Evolutionary conservation across 2,113 vertebrate species (phyloP).

Genomic region (Catagonus wagneri): DNA sequence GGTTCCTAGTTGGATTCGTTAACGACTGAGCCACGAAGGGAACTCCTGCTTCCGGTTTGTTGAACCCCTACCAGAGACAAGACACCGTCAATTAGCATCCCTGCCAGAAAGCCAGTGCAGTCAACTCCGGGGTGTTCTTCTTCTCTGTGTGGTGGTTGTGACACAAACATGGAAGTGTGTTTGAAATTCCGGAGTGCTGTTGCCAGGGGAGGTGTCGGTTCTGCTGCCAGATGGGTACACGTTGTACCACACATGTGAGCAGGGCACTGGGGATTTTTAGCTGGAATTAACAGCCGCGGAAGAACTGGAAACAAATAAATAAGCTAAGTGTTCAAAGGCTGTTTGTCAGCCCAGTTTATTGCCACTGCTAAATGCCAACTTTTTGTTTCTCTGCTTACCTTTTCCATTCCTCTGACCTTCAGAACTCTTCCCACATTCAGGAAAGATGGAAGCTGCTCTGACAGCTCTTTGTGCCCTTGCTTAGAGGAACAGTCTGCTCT

Average conservation of each 20-base stretch:
- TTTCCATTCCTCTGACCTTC: conserved; percentile 69
- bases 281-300: conserved; percentile 76
- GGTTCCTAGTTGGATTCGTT: no score
- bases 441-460: conserved; percentile 8
- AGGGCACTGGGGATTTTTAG: conserved; percentile 72
- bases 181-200: conserved; percentile 75
- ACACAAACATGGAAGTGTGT: conserved; percentile 80
- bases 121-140: neutral
- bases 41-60: conserved; percentile 3
- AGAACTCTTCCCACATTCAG: conserved; percentile 40
- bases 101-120: neutral
- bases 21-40: no score
- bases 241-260: conserved; percentile 84
- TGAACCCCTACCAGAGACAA: neutral
- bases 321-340: conserved; percentile 73
- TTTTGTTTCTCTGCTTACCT: conserved; percentile 68
- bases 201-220: conserved; percentile 78
- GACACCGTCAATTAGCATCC: neutral
- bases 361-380: conserved; percentile 52
- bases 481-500: neutral
- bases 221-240: conserved; percentile 85
- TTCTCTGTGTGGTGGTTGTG: conserved; percentile 63
- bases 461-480: neutral
- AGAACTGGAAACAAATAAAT: conserved; percentile 80
- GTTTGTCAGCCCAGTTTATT: conserved; percentile 81